phyloP scores from a whole-genome alignment of 1,140 invertebrate species.

The Drosophila burlai region DNA sequence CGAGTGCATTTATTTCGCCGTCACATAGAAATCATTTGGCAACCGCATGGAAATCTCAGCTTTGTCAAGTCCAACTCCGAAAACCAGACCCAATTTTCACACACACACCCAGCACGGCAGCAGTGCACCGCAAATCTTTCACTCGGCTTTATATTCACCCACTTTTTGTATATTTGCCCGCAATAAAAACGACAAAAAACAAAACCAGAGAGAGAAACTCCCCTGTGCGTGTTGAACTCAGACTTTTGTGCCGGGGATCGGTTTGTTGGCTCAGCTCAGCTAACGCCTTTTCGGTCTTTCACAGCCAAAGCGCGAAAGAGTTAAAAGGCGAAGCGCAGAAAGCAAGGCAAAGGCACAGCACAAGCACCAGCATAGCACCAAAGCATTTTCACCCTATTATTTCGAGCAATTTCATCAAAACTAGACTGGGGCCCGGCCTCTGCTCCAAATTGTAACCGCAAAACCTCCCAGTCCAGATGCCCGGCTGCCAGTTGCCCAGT shows the following conservation, averaged over 20 bases:
- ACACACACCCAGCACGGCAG: slow-evolving; percentile 22
- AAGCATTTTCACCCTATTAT: slow-evolving; percentile 82
- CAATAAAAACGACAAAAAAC: slow-evolving; percentile 36
- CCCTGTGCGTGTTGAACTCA: slow-evolving; percentile 61
- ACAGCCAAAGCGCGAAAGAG: slow-evolving; percentile 77
- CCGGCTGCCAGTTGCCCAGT: slow-evolving; percentile 33
- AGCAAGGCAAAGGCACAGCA: slow-evolving; percentile 14
- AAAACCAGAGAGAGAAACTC: slow-evolving; percentile 38
- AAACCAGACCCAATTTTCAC: slow-evolving; percentile 66
- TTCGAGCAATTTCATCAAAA: slow-evolving; percentile 83
- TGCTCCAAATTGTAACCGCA: slow-evolving; percentile 77
- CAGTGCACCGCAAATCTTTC: slow-evolving; percentile 76
- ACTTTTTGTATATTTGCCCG: slow-evolving; percentile 25
- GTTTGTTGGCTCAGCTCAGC: slow-evolving; percentile 38
- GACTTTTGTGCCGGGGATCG: slow-evolving; percentile 63
- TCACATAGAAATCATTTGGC: slow-evolving; percentile 56
- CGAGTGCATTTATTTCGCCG: slow-evolving; percentile 20
- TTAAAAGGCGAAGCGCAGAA: slow-evolving; percentile 63
- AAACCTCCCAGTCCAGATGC: slow-evolving; percentile 41
- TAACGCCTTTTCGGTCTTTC: slow-evolving; percentile 76
- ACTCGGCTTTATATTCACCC: slow-evolving; percentile 47
- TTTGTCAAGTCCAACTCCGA: slow-evolving; percentile 70
- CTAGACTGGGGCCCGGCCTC: slow-evolving; percentile 64
- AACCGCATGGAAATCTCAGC: slow-evolving; percentile 73
- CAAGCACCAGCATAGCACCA: slow-evolving; percentile 22